Conservation (phyloP, 2,113 vertebrate genomes). For the Silurus meridionalis region DNA sequence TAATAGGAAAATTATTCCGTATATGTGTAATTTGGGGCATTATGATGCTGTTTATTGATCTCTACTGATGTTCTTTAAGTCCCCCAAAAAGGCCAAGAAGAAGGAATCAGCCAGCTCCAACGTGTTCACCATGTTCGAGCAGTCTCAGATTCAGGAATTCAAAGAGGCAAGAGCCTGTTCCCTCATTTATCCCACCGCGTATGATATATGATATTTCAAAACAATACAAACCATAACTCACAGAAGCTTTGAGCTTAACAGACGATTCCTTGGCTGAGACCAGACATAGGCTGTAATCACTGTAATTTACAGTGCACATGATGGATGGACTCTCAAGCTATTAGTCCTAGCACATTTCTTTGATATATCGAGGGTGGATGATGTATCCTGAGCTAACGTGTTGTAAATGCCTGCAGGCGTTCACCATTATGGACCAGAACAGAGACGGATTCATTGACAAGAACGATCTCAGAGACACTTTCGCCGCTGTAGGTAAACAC, state of each 20-base stretch:
- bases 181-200: not conserved
- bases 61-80: constrained; percentile 60
- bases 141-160: constrained; percentile 91
- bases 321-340: constrained; percentile 31
- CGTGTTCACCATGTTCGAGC: constrained; percentile 91
- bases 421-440: constrained; percentile 95
- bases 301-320: constrained; percentile 24
- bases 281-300: constrained; percentile 5
- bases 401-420: constrained; percentile 71
- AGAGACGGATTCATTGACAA: constrained; percentile 89
- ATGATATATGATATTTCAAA: constrained; percentile 2
- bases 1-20: no score
- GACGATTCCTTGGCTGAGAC: constrained; percentile 22
- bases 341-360: constrained; percentile 33
- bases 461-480: constrained; percentile 82
- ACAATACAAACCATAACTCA: constrained; percentile 32
- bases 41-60: not conserved
- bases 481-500: constrained; percentile 77
- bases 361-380: constrained; percentile 31
- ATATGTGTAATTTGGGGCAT: not conserved
- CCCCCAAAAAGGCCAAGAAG: constrained; percentile 86
- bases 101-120: constrained; percentile 82
- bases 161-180: constrained; percentile 77
- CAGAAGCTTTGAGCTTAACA: constrained; percentile 18
- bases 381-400: constrained; percentile 26